A percentile compares a stretch with the other conserved stretches of the same genome.
Evolutionary conservation across 1,140 invertebrate genomes (phyloP).

Genomic region (Linepithema humile): DNA sequence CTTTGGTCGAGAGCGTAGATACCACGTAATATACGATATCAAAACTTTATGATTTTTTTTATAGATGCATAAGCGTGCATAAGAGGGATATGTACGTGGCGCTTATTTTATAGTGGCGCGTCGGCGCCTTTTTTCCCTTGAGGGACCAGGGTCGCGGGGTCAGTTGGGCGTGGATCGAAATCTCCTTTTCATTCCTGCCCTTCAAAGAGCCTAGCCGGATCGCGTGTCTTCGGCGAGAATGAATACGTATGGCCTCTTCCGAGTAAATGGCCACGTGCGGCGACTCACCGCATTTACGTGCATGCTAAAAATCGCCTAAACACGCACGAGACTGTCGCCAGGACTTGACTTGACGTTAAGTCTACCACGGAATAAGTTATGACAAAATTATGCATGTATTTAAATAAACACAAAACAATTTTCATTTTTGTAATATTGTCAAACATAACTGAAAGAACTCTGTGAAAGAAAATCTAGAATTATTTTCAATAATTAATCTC

Average conservation of each 20-base stretch:
- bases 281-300: conserved; percentile 17
- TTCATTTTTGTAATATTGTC: not conserved
- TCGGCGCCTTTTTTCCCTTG: conserved; percentile 69
- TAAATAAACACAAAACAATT: not conserved
- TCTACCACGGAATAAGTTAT: not conserved
- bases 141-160: conserved; percentile 63
- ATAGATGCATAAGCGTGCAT: not conserved
- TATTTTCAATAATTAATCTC: not conserved
- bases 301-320: conserved; percentile 17
- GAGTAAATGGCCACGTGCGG: not conserved
- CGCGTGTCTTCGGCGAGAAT: conserved; percentile 44
- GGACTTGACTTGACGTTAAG: not conserved
- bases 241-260: conserved; percentile 34
- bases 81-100: conserved; percentile 30
- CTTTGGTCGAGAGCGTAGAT: conserved; percentile 44
- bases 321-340: conserved; percentile 8
- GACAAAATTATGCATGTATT: not conserved
- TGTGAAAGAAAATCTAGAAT: not conserved
- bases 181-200: conserved; percentile 54
- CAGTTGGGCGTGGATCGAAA: conserved; percentile 66
- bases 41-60: conserved; percentile 58
- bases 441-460: not conserved
- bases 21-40: conserved; percentile 56
- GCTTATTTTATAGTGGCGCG: conserved; percentile 72
- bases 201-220: conserved; percentile 35